phyloP scores from a whole-genome alignment of 2,113 vertebrate species.

The Puffinus mauretanicus region DNA sequence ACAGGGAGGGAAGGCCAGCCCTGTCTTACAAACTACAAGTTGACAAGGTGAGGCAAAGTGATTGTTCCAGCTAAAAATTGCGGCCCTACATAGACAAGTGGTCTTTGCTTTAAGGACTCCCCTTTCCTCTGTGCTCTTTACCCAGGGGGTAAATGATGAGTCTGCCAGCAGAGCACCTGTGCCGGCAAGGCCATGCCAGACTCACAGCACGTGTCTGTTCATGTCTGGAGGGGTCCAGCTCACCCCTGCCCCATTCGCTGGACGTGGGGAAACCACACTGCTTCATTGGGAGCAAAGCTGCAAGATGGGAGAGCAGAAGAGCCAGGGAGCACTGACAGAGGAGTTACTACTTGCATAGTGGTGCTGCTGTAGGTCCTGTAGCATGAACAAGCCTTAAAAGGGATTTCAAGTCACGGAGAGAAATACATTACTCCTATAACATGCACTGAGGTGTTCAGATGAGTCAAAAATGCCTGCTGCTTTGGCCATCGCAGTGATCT shows the following conservation, averaged over 20 bases:
- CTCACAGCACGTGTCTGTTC: neutral
- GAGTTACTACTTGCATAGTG: neutral
- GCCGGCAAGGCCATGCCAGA: neutral
- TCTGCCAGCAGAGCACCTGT: neutral
- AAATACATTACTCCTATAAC: neutral
- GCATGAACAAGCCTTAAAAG: neutral
- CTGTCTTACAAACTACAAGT: neutral
- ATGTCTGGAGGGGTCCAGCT: neutral
- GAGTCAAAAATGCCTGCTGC: neutral
- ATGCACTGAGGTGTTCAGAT: neutral
- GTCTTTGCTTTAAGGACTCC: neutral
- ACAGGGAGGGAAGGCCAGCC: neutral
- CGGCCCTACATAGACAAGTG: neutral
- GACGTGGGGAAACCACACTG: rapidly evolving
- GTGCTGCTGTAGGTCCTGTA: neutral
- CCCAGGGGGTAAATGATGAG: neutral
- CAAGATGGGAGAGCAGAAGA: neutral
- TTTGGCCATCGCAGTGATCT: neutral
- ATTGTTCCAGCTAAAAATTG: neutral
- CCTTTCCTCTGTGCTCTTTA: neutral
- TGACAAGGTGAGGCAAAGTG: neutral
- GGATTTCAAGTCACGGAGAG: neutral
- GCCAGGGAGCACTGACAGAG: neutral
- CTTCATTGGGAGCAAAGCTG: neutral
- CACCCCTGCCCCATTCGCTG: neutral